Evolutionary conservation across 2,888 invertebrate genomes (phyloP), one percentile per base, ranked within the genome.

Genomic region (Nycteola revayana): DNA sequence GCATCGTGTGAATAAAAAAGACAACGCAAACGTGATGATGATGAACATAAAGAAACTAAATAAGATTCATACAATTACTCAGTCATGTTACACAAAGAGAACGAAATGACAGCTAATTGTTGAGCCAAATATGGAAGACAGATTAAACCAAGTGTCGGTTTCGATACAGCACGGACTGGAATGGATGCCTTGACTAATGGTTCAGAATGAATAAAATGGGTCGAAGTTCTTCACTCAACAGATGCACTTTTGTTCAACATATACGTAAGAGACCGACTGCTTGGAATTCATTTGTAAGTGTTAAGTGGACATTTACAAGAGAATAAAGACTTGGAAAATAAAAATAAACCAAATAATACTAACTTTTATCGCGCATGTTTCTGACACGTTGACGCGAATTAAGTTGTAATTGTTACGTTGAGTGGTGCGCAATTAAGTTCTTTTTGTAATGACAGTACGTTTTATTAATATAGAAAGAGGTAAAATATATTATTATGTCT

Each of bases 181-280:
- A 81, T 75, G 78, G 79, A 66, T 62, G 75, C 77, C 83, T 79
- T 83, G 80, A 86, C 84, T 86, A 87, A 87, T 86, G 72, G 70
- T 55, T 66, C 67, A 66, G 68, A 65, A 55, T 60, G 63, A 52
- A 63, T 53, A 61, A 74, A 71, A 74, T 71, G 62, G 75, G 70
- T 63, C 68, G 61, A 52, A 65, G 64, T 60, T 55, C 63, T 61
- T 40, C 44, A 57, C 57, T 51, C 48, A 61, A 64, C 63, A 51
- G 54, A 61, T 55, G 54, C 63, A 51, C 51, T 62, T 62, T 60
- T 56, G 56, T 56, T 51, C 42, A 52, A 47, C 41, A 38, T 33
- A 32, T 49, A 48, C 48, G 45, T 42, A 49, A 55, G 48, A 47
- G 42, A 44, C 43, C 37, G 43, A 44, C 43, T 36, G 43, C 32